phyloP scores from a whole-genome alignment of 2,888 invertebrate genomes.

The Epiblema foenella region DNA sequence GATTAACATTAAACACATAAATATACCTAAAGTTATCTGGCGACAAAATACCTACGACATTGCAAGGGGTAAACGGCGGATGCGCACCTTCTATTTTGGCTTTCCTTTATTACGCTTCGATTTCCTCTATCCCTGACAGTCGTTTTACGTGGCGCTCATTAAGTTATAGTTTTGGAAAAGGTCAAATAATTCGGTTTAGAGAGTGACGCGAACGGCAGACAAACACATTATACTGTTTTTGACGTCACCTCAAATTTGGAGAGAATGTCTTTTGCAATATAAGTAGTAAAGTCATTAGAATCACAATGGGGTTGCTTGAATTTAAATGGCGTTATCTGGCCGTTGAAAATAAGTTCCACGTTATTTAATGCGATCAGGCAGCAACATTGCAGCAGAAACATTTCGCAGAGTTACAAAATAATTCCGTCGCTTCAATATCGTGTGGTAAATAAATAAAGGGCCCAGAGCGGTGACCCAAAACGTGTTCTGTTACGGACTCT shows the following conservation, averaged over 20 bases:
- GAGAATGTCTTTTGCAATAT: background rate
- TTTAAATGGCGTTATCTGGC: background rate
- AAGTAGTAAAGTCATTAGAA: constrained; percentile 7
- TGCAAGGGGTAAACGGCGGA: constrained; percentile 9
- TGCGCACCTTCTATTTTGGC: constrained; percentile 25
- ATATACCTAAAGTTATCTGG: background rate
- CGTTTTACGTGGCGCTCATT: constrained; percentile 19
- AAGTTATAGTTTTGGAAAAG: constrained; percentile 1
- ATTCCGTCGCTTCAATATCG: constrained; percentile 46
- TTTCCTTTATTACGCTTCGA: constrained; percentile 2
- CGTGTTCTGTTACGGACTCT: constrained; percentile 46
- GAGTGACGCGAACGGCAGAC: constrained; percentile 22
- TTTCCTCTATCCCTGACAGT: constrained; percentile 8
- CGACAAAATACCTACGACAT: constrained; percentile 8
- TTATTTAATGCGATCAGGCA: background rate
- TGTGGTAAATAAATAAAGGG: constrained; percentile 49
- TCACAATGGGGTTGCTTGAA: too few relatives aligned
- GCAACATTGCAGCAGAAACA: constrained; percentile 12
- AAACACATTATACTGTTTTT: constrained; percentile 5
- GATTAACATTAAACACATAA: constrained; percentile 1
- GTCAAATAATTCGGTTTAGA: constrained; percentile 18
- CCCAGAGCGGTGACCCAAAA: constrained; percentile 49
- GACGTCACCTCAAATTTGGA: background rate
- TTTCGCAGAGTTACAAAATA: constrained; percentile 16
- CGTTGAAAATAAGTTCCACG: constrained; percentile 5